phyloP scores from a whole-genome alignment of 92 coral and sea anemone species.

The Virgularia gustaviana region DNA sequence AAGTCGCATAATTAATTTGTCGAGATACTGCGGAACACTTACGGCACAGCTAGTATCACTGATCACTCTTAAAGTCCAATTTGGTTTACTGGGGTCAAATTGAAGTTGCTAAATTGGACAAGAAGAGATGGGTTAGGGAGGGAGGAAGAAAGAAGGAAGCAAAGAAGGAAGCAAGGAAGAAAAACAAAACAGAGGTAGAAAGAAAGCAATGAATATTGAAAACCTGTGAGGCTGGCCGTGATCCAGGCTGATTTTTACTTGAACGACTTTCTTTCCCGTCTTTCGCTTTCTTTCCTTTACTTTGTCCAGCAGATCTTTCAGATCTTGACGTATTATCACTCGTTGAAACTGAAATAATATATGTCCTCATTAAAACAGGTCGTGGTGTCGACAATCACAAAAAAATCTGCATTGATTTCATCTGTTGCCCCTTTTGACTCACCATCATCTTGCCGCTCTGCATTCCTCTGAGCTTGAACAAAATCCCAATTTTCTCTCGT shows the following conservation, averaged over 20 bases:
- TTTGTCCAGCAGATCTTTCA: conserved; percentile 80
- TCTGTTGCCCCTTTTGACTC: too few relatives aligned
- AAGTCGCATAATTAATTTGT: background rate
- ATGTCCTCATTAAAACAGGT: too few relatives aligned
- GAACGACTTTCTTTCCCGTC: conserved; percentile 91
- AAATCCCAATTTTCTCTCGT: conserved; percentile 90
- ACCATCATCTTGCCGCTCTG: conserved; percentile 65
- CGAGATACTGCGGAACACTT: conserved; percentile 34
- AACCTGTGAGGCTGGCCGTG: conserved; percentile 92
- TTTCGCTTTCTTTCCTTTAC: conserved; percentile 82
- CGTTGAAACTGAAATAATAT: background rate
- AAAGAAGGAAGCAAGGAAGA: background rate
- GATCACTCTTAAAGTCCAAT: conserved; percentile 91
- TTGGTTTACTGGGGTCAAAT: conserved; percentile 88
- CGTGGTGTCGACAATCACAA: too few relatives aligned
- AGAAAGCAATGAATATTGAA: background rate
- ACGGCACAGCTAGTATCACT: conserved; percentile 76
- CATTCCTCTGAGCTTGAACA: conserved; percentile 66
- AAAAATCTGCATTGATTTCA: too few relatives aligned
- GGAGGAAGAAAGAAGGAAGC: background rate
- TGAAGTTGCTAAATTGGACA: conserved; percentile 59
- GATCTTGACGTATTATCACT: conserved; percentile 60
- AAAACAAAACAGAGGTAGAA: background rate
- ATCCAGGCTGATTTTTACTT: conserved; percentile 81
- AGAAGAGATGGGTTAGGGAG: background rate